A percentile compares a stretch with the other conserved stretches of the same genome.
Evolutionary conservation across 2,888 invertebrate species (phyloP).

Genomic region (Microchrysa polita): DNA sequence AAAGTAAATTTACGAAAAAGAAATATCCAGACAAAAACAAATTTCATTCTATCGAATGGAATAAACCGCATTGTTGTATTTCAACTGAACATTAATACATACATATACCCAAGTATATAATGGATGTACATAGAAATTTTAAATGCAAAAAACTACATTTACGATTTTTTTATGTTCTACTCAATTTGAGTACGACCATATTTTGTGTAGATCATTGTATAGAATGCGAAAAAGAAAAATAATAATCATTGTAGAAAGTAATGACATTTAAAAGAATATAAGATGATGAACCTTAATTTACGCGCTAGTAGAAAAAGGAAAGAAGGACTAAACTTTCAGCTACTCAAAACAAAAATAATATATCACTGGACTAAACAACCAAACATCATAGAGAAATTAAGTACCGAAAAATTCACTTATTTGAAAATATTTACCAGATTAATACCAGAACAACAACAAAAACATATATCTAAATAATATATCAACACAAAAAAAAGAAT

Average conservation of each 20-base stretch:
- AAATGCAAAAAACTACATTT: conserved; percentile 4
- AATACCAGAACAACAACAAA: conserved; percentile 47
- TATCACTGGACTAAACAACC: conserved; percentile 43
- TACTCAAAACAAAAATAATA: conserved; percentile 20
- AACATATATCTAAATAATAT: conserved; percentile 51
- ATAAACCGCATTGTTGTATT: neutral
- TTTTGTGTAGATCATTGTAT: conserved; percentile 32
- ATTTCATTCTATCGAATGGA: conserved; percentile 25
- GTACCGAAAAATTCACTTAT: conserved; percentile 22
- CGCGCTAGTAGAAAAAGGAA: conserved; percentile 24
- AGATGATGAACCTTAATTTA: neutral
- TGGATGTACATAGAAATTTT: conserved; percentile 28
- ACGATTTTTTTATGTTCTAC: conserved; percentile 2
- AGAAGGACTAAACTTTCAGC: conserved; percentile 16
- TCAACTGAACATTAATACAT: conserved; percentile 2
- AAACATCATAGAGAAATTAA: conserved; percentile 20
- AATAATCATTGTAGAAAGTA: conserved; percentile 29
- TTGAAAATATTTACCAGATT: conserved; percentile 6
- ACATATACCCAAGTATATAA: neutral
- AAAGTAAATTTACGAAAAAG: conserved; percentile 10
- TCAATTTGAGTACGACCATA: conserved; percentile 34
- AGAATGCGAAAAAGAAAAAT: conserved; percentile 8
- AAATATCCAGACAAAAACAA: conserved; percentile 25
- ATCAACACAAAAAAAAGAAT: conserved; percentile 38
- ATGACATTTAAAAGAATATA: neutral